These are phyloP conservation scores for Tamias sibiricus DNA, from an alignment of 2,113 vertebrate genomes.

Conservation along the genomic window DNA sequence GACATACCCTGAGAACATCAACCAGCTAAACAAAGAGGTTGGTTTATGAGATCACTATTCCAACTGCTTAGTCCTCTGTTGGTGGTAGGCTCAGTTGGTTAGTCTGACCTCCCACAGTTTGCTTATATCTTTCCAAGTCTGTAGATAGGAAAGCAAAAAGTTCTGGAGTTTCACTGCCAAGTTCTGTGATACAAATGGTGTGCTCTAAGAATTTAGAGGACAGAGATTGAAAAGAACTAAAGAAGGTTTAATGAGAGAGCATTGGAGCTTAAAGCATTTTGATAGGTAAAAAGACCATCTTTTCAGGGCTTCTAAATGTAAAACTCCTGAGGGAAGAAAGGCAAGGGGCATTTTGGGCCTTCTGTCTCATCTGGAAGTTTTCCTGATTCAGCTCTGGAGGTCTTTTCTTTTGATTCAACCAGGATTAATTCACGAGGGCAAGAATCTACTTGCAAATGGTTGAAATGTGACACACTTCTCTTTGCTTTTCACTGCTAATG, in stretches of 20 bases:
- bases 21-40: neutral
- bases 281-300: neutral
- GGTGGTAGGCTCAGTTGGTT: neutral
- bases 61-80: slow-evolving; percentile 50
- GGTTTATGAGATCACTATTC: neutral
- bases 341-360: neutral
- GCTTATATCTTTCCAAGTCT: slow-evolving; percentile 11
- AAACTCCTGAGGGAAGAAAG: neutral
- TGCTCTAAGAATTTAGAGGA: neutral
- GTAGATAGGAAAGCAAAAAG: neutral
- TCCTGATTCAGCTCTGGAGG: slow-evolving; percentile 6
- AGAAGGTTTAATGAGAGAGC: neutral
- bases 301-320: neutral
- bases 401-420: slow-evolving; percentile 40
- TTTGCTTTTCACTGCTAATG: neutral
- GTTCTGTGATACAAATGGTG: neutral
- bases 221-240: neutral
- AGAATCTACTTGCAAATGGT: slow-evolving; percentile 10
- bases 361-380: neutral
- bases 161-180: neutral
- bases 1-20: neutral
- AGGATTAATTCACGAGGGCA: slow-evolving; percentile 12
- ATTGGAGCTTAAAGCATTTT: neutral
- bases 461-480: slow-evolving; percentile 4
- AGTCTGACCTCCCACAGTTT: neutral